phyloP scores from a whole-genome alignment of 92 coral and sea anemone genomes.

The Micromussa lordhowensis region DNA sequence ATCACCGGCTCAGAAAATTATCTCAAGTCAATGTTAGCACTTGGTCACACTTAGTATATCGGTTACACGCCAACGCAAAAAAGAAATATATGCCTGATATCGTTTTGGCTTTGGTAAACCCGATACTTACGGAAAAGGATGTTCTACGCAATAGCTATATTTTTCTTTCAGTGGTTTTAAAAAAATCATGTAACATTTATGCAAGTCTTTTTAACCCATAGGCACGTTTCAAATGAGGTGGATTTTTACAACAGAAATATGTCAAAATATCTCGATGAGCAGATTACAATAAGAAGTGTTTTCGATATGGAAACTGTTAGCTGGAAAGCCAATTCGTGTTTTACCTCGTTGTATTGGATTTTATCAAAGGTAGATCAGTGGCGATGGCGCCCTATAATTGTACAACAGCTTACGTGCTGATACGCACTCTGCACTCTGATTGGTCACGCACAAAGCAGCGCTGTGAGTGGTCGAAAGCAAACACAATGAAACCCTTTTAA shows the following conservation, averaged over 20 bases:
- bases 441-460: slow-evolving; percentile 26
- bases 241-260: not conserved
- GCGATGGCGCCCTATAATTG: slow-evolving; percentile 32
- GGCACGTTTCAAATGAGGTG: not conserved
- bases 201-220: not conserved
- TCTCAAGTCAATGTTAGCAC: not conserved
- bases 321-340: not conserved
- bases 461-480: slow-evolving; percentile 39
- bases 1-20: not conserved
- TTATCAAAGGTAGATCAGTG: not conserved
- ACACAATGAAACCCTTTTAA: slow-evolving; percentile 70
- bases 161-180: not conserved
- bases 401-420: slow-evolving; percentile 21
- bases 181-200: not conserved
- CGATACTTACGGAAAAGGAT: slow-evolving; percentile 23
- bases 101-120: slow-evolving; percentile 6
- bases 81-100: not conserved
- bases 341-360: slow-evolving; percentile 12
- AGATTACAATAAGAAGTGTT: not conserved
- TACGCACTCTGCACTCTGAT: slow-evolving; percentile 13
- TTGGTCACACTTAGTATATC: not conserved
- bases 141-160: not conserved
- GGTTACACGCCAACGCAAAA: not conserved
- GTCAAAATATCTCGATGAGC: not conserved
- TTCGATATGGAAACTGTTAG: not conserved